Conservation (phyloP, 2,113 vertebrate species). For the Vulpes lagopus region DNA sequence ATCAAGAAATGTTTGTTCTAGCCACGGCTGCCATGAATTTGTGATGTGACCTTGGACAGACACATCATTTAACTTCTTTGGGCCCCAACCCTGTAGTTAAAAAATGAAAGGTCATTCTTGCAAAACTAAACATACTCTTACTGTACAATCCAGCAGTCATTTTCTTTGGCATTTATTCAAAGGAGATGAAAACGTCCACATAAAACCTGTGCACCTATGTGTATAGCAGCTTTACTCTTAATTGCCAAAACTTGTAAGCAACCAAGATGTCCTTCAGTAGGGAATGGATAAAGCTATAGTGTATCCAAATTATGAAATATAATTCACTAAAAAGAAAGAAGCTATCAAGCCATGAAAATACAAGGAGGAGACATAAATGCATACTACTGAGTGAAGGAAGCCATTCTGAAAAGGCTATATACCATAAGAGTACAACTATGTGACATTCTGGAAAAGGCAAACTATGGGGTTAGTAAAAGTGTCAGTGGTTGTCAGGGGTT, state of each 20-base stretch:
- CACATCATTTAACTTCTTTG: not conserved
- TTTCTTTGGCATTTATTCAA: not conserved
- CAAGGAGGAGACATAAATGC: not conserved
- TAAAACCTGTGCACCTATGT: not conserved
- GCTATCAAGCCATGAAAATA: not conserved
- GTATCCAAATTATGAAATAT: not conserved
- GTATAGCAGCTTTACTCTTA: not conserved
- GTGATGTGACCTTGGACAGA: not conserved
- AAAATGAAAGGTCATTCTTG: not conserved
- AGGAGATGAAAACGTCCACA: not conserved
- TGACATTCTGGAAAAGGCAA: slow-evolving; percentile 19
- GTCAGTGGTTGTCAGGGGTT: not conserved
- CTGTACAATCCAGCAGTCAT: not conserved
- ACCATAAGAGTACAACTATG: not conserved
- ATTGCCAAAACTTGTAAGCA: slow-evolving; percentile 1
- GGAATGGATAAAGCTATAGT: not conserved
- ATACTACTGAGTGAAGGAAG: not conserved
- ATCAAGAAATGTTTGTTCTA: not conserved
- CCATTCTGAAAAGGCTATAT: not conserved
- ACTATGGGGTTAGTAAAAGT: not conserved
- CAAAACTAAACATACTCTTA: not conserved
- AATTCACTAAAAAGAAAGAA: not conserved
- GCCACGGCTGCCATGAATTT: not conserved
- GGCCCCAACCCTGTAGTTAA: not conserved
- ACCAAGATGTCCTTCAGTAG: not conserved